These are phyloP conservation scores for Nasonia giraulti DNA, from an alignment of 1,140 invertebrate species.

Conservation along the genomic window DNA sequence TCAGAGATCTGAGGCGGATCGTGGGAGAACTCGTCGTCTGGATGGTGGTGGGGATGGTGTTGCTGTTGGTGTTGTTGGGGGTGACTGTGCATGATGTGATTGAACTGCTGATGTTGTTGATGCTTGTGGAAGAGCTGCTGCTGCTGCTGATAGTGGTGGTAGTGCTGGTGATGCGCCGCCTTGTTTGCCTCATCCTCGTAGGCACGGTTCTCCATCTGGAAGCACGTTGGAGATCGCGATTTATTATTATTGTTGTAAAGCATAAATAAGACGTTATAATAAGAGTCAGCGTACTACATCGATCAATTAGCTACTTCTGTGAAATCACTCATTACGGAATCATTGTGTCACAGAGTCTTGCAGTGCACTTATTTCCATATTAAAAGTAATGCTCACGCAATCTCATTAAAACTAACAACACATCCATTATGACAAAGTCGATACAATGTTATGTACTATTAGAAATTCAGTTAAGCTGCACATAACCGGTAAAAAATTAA, in stretches of 20 bases:
- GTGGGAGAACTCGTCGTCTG: neutral
- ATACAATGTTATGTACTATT: no score
- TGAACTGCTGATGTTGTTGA: conserved; percentile 29
- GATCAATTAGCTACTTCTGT: no score
- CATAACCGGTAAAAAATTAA: no score
- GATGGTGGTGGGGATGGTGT: neutral
- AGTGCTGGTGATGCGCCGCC: conserved; percentile 42
- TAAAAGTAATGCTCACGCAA: neutral
- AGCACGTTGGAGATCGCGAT: neutral
- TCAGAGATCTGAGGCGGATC: conserved; percentile 13
- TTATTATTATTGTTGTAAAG: neutral
- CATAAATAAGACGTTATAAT: no score
- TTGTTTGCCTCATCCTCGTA: conserved; percentile 65
- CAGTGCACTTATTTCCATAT: no score
- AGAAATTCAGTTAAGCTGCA: no score
- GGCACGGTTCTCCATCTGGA: conserved; percentile 70
- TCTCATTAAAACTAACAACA: neutral
- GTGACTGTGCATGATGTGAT: neutral
- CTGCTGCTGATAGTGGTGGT: conserved; percentile 26
- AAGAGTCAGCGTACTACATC: no score
- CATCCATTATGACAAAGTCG: no score
- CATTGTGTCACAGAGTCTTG: no score
- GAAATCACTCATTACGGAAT: no score
- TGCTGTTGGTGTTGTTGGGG: neutral
- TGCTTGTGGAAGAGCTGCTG: conserved; percentile 37